Evolutionary conservation across 2,797 vertebrate genomes (phyloP).

Genomic region (Falco peregrinus): DNA sequence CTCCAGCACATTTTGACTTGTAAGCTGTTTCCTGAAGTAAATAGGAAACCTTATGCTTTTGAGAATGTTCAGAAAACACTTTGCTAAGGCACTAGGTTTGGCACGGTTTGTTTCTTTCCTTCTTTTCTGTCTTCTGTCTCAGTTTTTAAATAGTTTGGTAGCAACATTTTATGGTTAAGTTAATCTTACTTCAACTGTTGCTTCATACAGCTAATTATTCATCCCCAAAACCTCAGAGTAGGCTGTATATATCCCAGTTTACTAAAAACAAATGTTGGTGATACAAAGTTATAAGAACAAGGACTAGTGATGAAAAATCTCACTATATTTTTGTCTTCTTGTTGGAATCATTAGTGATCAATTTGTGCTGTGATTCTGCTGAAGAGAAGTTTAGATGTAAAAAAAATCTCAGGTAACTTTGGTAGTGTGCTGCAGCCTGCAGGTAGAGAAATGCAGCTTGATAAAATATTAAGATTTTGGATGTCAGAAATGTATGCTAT

Average conservation of each 20-base stretch:
- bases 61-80: background rate
- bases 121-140: background rate
- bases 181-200: background rate
- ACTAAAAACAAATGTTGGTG: background rate
- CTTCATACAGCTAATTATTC: background rate
- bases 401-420: background rate
- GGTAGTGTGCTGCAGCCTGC: background rate
- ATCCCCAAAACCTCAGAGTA: background rate
- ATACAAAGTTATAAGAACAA: background rate
- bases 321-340: background rate
- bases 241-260: background rate
- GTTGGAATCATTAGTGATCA: background rate
- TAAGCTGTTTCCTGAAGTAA: conserved; percentile 55
- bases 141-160: conserved; percentile 13
- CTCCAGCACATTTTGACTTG: conserved; percentile 14
- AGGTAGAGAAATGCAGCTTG: background rate
- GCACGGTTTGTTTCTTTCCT: background rate
- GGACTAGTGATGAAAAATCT: background rate
- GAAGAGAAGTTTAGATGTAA: background rate
- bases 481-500: background rate
- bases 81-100: conserved; percentile 1
- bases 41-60: conserved; percentile 37
- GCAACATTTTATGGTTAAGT: background rate
- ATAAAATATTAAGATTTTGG: background rate
- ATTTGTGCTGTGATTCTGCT: background rate